Evolutionary conservation across 1,140 invertebrate species (phyloP).

Genomic region (Solenopsis fugax): DNA sequence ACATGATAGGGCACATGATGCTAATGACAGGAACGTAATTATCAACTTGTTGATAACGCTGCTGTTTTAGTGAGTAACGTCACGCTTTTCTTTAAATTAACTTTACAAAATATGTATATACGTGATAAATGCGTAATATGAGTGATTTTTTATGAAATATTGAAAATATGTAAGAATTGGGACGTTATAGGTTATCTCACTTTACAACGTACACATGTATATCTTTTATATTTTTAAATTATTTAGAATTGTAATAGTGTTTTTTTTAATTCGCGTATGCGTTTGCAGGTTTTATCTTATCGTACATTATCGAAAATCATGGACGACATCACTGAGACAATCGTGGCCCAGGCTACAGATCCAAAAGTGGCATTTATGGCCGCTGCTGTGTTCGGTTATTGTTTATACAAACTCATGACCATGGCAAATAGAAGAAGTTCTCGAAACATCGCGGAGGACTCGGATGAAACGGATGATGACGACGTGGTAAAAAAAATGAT

Average conservation of each 20-base stretch:
- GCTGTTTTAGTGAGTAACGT: neutral
- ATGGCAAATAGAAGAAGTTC: conserved; percentile 15
- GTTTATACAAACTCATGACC: conserved; percentile 64
- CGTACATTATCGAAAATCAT: conserved; percentile 18
- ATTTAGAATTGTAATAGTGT: neutral
- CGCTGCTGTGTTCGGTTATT: conserved; percentile 65
- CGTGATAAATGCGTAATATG: neutral
- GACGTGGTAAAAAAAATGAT: conserved; percentile 26
- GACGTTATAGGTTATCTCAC: neutral
- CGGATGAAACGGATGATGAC: conserved; percentile 17
- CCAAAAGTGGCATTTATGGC: conserved; percentile 55
- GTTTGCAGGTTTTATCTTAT: conserved; percentile 29
- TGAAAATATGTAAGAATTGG: too few species aligned
- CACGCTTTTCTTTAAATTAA: neutral
- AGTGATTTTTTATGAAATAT: neutral
- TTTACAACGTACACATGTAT: neutral
- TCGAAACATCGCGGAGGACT: neutral
- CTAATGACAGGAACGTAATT: neutral
- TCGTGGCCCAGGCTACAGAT: conserved; percentile 39
- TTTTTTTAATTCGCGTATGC: neutral
- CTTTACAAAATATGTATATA: neutral
- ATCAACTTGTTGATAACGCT: neutral
- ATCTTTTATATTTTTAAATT: neutral
- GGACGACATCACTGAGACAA: conserved; percentile 26
- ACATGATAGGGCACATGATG: neutral